These are phyloP conservation scores for Molossus molossus DNA, from an alignment of 2,797 vertebrate species.

Conservation along the genomic window DNA sequence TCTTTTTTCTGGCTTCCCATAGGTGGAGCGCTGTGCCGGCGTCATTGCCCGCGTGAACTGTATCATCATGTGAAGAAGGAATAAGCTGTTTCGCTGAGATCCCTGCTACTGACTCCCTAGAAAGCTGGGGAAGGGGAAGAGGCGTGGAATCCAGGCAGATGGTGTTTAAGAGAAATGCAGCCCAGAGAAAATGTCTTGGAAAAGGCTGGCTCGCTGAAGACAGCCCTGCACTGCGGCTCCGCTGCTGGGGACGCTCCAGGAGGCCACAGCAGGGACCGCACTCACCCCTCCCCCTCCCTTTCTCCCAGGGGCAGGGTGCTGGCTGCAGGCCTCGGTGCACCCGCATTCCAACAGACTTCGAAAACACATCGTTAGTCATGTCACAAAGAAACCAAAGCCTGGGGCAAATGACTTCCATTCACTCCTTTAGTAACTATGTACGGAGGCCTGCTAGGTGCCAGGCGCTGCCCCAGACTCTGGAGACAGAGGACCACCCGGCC, in stretches of 20 bases:
- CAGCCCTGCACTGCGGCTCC: not conserved
- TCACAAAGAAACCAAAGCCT: slow-evolving; percentile 25
- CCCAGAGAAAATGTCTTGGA: not conserved
- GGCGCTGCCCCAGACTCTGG: no score
- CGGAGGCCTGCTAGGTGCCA: not conserved
- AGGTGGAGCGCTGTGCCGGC: not conserved
- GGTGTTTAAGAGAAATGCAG: not conserved
- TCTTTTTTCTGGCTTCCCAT: slow-evolving; percentile 1
- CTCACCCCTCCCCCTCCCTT: not conserved
- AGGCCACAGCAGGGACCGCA: accelerated
- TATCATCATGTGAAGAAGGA: not conserved
- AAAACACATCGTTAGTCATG: not conserved
- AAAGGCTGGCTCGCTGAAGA: not conserved
- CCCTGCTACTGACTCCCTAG: not conserved
- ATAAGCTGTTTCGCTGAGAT: not conserved
- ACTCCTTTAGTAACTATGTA: not conserved
- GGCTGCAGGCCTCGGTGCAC: not conserved
- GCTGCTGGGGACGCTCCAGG: not conserved
- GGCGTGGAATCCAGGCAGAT: not conserved
- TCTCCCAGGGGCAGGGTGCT: not conserved
- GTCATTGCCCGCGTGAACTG: not conserved
- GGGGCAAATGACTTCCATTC: not conserved
- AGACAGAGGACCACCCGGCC: not conserved
- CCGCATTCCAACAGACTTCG: not conserved
- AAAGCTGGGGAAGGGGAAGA: slow-evolving; percentile 2